Evolutionary conservation across 2,797 vertebrate species (phyloP).

Genomic region (Poeciliopsis presidionis): DNA sequence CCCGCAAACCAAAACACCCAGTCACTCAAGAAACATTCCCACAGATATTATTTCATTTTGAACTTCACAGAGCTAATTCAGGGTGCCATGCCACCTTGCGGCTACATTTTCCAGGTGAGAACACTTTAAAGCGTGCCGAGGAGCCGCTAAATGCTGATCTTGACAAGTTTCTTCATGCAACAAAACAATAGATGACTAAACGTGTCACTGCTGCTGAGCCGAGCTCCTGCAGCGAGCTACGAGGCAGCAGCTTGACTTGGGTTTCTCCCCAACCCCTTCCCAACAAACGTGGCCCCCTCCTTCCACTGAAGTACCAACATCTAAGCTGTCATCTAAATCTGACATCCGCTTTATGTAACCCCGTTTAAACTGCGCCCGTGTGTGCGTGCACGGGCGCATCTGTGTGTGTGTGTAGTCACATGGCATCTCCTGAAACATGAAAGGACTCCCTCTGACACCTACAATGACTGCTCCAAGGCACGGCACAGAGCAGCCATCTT

Average conservation of each 20-base stretch:
- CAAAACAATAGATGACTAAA: constrained; percentile 83
- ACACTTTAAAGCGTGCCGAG: constrained; percentile 76
- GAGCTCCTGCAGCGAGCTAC: constrained; percentile 70
- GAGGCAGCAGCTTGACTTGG: constrained; percentile 57
- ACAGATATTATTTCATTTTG: constrained; percentile 71
- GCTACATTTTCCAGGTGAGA: constrained; percentile 79
- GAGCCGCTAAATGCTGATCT: constrained; percentile 82
- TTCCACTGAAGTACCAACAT: constrained; percentile 59
- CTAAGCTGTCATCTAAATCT: constrained; percentile 82
- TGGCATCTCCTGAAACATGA: constrained; percentile 76
- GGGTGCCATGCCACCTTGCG: constrained; percentile 77
- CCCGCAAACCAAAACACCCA: constrained; percentile 35
- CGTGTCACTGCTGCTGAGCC: constrained; percentile 67
- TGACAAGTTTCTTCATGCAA: constrained; percentile 82
- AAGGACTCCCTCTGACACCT: constrained; percentile 77
- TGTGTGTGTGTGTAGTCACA: constrained; percentile 53
- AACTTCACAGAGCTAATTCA: constrained; percentile 82
- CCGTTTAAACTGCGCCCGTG: constrained; percentile 70
- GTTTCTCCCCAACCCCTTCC: constrained; percentile 1
- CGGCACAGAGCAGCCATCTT: constrained; percentile 77
- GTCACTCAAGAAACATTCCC: constrained; percentile 53
- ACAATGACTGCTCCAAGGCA: constrained; percentile 82
- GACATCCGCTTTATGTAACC: constrained; percentile 85
- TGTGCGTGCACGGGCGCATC: constrained; percentile 43
- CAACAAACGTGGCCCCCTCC: constrained; percentile 46